phyloP scores from a whole-genome alignment of 2,888 invertebrate species.

The Dicyrtomina minuta region DNA sequence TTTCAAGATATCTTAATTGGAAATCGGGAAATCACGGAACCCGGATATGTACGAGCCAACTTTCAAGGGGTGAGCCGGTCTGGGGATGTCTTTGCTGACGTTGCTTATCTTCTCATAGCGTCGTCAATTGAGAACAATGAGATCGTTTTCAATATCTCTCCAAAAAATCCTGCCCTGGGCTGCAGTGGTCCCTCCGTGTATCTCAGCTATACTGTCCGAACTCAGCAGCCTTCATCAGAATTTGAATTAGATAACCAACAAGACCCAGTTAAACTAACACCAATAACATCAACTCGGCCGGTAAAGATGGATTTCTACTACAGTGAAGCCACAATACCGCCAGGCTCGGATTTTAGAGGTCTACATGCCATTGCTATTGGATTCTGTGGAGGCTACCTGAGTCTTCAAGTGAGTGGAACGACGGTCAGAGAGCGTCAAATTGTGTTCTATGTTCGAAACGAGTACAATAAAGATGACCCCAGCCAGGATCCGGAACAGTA shows the following conservation, averaged over 20 bases:
- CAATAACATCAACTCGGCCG: no score
- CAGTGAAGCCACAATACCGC: slow-evolving; percentile 45
- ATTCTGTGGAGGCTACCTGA: slow-evolving; percentile 47
- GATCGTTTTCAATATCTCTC: no score
- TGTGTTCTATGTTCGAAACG: slow-evolving; percentile 49
- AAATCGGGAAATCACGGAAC: slow-evolving; percentile 12
- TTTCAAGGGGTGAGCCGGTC: slow-evolving; percentile 39
- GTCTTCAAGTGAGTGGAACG: slow-evolving; percentile 45
- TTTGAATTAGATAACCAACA: no score
- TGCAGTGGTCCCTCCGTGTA: slow-evolving; percentile 49
- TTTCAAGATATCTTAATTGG: slow-evolving; percentile 46
- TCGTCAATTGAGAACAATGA: slow-evolving; percentile 28
- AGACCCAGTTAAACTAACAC: no score
- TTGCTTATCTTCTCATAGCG: no score
- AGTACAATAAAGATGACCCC: slow-evolving; percentile 43
- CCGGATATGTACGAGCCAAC: slow-evolving; percentile 45
- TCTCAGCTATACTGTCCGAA: slow-evolving; percentile 25
- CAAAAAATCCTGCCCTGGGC: slow-evolving; percentile 45
- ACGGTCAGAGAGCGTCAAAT: slow-evolving; percentile 43
- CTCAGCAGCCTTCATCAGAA: not conserved
- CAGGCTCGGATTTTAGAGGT: slow-evolving; percentile 40
- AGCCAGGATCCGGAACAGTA: slow-evolving; percentile 45
- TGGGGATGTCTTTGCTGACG: slow-evolving; percentile 39
- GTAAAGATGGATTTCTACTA: slow-evolving; percentile 50
- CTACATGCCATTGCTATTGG: slow-evolving; percentile 49